Evolutionary conservation across 2,888 invertebrate genomes (phyloP).

Genomic region (Aleiodes testaceus): DNA sequence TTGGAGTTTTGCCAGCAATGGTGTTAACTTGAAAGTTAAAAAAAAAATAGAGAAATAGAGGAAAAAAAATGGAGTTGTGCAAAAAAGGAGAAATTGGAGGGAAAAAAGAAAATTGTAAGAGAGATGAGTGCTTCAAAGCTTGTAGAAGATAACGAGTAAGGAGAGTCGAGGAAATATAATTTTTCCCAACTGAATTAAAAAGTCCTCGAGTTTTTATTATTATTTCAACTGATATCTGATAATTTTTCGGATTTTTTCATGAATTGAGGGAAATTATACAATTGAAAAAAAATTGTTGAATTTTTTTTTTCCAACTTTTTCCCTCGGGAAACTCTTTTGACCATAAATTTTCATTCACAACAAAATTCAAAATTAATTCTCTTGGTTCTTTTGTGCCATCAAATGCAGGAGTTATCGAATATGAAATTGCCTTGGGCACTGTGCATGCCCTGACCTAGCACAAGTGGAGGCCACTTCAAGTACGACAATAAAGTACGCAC

Average conservation of each 20-base stretch:
- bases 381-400: conserved; percentile 26
- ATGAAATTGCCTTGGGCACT: conserved; percentile 35
- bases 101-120: too few relatives aligned
- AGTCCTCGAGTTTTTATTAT: neutral
- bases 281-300: too few relatives aligned
- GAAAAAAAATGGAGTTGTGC: too few relatives aligned
- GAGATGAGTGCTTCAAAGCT: conserved; percentile 7
- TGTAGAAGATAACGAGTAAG: conserved; percentile 1
- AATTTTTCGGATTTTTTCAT: neutral
- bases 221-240: conserved; percentile 1
- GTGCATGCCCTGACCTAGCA: conserved; percentile 2
- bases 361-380: conserved; percentile 21
- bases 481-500: conserved; percentile 39
- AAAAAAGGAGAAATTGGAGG: too few relatives aligned
- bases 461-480: conserved; percentile 14
- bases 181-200: conserved; percentile 19
- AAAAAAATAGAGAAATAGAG: neutral
- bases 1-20: conserved; percentile 29
- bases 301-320: too few relatives aligned
- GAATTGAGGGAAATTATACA: too few relatives aligned
- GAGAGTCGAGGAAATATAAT: neutral
- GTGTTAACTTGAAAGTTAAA: conserved; percentile 23
- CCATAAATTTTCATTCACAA: neutral
- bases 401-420: conserved; percentile 38
- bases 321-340: too few relatives aligned